Evolutionary conservation across 2,113 vertebrate species (phyloP).

Genomic region (Onychorhynchus coronatus): DNA sequence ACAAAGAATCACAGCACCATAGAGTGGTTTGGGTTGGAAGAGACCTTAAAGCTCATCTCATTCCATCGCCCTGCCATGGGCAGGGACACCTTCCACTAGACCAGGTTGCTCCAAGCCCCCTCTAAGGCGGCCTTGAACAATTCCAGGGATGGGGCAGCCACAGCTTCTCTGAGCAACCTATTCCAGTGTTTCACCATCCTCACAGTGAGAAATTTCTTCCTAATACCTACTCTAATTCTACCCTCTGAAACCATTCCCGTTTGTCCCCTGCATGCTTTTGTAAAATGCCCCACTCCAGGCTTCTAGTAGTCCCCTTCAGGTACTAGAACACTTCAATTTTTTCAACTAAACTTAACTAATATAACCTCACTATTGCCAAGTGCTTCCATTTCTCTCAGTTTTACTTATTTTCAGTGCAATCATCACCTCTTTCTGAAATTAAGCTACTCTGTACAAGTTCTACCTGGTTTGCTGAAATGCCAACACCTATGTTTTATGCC

Average conservation of each 20-base stretch:
- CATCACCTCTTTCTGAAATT: background rate
- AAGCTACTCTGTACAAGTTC: background rate
- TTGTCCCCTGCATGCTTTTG: background rate
- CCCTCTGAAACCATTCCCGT: background rate
- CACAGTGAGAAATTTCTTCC: background rate
- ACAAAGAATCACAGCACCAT: background rate
- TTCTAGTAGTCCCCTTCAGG: background rate
- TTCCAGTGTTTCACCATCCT: background rate
- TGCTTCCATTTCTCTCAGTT: background rate
- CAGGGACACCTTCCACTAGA: background rate
- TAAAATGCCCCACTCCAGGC: background rate
- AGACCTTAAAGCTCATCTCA: background rate
- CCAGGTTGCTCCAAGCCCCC: background rate
- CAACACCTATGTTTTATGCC: background rate
- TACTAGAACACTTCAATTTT: background rate
- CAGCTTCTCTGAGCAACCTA: background rate
- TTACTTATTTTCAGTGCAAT: background rate
- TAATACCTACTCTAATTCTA: background rate
- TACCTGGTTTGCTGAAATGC: background rate
- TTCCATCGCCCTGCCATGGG: background rate
- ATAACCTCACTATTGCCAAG: background rate
- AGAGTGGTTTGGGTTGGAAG: background rate
- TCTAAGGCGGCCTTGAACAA: background rate
- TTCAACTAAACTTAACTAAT: background rate
- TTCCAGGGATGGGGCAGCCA: background rate